Evolutionary conservation across 2,113 vertebrate genomes (phyloP).

Genomic region (Rutilus rutilus): DNA sequence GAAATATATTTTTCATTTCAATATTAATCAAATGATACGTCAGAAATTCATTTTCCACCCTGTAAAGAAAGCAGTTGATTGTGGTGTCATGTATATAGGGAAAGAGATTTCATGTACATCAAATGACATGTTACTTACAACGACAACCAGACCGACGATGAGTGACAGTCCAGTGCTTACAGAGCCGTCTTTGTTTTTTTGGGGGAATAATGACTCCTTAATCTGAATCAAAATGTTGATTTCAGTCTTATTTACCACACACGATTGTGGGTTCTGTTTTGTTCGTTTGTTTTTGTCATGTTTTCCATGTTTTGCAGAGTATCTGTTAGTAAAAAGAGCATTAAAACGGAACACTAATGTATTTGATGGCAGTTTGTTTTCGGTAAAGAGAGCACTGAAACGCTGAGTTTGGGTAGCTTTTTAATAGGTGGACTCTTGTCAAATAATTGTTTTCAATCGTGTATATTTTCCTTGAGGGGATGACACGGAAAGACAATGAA

Average conservation of each 20-base stretch:
- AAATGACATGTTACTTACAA: too few species aligned
- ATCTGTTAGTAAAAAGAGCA: conserved; percentile 8
- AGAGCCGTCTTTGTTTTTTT: background rate
- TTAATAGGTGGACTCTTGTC: conserved; percentile 24
- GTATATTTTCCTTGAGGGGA: conserved; percentile 16
- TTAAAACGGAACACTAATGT: conserved; percentile 22
- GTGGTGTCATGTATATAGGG: background rate
- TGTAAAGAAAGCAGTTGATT: background rate
- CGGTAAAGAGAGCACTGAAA: conserved; percentile 13
- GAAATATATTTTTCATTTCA: conserved; percentile 2
- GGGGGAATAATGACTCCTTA: background rate
- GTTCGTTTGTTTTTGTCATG: conserved; percentile 81
- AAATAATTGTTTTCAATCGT: conserved; percentile 27
- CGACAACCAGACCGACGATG: background rate
- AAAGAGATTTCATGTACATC: conserved; percentile 6
- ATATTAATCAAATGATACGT: background rate
- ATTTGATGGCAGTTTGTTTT: conserved; percentile 53
- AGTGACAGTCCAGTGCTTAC: background rate
- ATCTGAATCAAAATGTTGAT: background rate
- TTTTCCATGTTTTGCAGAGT: conserved; percentile 83
- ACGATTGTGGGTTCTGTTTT: conserved; percentile 30
- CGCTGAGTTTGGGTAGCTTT: background rate
- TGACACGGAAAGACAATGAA: conserved; percentile 19
- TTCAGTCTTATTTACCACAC: background rate
- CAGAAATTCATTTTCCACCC: background rate